Percentiles rank a stretch among this genome's conserved stretches.
These are phyloP conservation scores for Chloroceryle aenea DNA, from an alignment of 2,113 vertebrate species.

Conservation along the genomic window DNA sequence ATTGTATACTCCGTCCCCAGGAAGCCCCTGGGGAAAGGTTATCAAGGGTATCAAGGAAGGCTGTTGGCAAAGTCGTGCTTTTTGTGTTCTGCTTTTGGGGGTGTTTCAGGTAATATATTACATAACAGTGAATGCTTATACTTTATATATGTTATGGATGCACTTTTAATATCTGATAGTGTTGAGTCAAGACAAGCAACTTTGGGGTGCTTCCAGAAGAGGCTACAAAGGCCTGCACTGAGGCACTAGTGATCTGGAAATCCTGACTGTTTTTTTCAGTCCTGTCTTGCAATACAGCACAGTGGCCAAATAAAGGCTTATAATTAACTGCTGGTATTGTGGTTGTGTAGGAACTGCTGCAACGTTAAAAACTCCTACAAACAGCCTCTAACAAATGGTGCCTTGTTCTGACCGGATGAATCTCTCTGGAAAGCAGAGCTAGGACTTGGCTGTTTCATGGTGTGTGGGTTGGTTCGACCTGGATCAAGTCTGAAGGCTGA, in stretches of 20 bases:
- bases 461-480: background rate
- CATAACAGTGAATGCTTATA: background rate
- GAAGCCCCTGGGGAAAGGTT: background rate
- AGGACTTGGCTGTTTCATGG: background rate
- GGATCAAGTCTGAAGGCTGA: background rate
- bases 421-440: background rate
- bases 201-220: background rate
- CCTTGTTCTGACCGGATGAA: background rate
- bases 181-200: background rate
- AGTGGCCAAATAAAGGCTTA: background rate
- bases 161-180: background rate
- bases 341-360: background rate
- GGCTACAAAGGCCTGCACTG: background rate
- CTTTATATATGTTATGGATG: background rate
- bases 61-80: background rate
- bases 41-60: background rate
- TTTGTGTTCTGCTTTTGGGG: background rate
- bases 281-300: background rate
- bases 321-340: background rate
- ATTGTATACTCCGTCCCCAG: fast-evolving
- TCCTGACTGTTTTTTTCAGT: background rate
- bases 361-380: background rate
- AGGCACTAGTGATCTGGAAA: background rate
- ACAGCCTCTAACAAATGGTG: background rate
- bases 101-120: background rate